Evolutionary conservation across 2,113 vertebrate genomes (phyloP), one percentile per base, ranked within the genome.

Genomic region (Rhinolophus ferrumequinum): DNA sequence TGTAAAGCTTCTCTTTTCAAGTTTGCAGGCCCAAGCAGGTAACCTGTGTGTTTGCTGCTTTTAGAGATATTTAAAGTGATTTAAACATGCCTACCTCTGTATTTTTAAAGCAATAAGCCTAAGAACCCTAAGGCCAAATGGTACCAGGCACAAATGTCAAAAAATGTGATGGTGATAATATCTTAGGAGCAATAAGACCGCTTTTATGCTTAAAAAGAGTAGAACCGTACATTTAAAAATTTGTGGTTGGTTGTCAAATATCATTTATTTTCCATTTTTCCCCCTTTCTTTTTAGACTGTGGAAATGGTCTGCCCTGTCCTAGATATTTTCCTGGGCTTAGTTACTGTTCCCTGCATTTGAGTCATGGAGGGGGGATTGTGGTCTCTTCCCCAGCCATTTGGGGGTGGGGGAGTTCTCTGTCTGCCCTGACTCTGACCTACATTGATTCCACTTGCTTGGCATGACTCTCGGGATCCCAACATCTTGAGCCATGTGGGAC

Each of bases 381-480:
- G 88, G 82, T 91, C 6, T 94, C 89, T 87, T 80, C 56, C 44
- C 50, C 30, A 87, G 81, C 67, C 58, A 94, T 26, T 73, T 38
- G 12, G 73, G n/a, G n/a, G 8, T 1, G 38, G 26, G 38, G 58
- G 38, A 15, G 12, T 6, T 2, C 38, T 86, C 56, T 90, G 69
- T 92, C 92, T 97, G 95, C 93, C 75, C 73, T 38, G 77, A 87
- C 72, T 92, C 66, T 79, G 90, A 58, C 50, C 95, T 95, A 95
- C 96, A 85, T 96, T 95, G 94, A 92, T 96, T 97, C 90, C 95
- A 90, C 60, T 97, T 96, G 90, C 47, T 96, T 92, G 83, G 88
- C 88, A 64, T 90, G 88, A 85, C 60, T 93, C 33, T 52, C 0
- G 18, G 76, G 83, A 94, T 93, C 84, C 77, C 33, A 62, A 50